Evolutionary conservation across 2,888 invertebrate genomes (phyloP).

Genomic region (Acrocyrtus sp.): DNA sequence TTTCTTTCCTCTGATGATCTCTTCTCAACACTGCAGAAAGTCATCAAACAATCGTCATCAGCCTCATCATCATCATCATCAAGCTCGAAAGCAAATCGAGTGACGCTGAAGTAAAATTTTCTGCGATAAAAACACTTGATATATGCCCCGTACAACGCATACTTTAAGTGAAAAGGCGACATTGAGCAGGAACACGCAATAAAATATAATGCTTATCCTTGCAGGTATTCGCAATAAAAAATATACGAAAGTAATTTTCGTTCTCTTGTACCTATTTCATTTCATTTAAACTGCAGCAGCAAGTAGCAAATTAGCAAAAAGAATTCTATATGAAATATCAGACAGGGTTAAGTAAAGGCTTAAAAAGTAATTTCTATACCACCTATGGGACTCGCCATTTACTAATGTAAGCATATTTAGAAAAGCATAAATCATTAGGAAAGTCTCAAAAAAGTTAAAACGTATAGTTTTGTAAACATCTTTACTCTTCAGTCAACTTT

Average conservation of each 20-base stretch:
- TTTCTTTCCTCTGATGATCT: too few species aligned
- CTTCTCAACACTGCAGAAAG: too few species aligned
- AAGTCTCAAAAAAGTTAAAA: not conserved
- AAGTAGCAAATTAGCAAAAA: not conserved
- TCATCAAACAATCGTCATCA: not conserved
- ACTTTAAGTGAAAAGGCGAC: not conserved
- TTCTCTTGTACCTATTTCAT: not conserved
- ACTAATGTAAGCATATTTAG: constrained; percentile 8
- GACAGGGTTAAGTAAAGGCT: too few species aligned
- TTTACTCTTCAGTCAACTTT: constrained; percentile 26
- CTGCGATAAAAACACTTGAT: not conserved
- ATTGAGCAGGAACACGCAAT: not conserved
- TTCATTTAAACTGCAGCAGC: not conserved
- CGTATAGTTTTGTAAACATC: not conserved
- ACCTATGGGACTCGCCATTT: too few species aligned
- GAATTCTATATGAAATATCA: too few species aligned
- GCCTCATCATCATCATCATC: not conserved
- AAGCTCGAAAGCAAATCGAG: constrained; percentile 4
- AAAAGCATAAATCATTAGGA: constrained; percentile 4
- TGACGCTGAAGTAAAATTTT: constrained; percentile 8
- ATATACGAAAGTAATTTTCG: not conserved
- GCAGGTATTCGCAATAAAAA: not conserved
- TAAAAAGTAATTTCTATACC: too few species aligned
- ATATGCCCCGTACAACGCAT: not conserved
- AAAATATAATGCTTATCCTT: not conserved